Evolutionary conservation across 64 coral and sea anemone genomes (phyloP).

Genomic region (Trachythela sp.): DNA sequence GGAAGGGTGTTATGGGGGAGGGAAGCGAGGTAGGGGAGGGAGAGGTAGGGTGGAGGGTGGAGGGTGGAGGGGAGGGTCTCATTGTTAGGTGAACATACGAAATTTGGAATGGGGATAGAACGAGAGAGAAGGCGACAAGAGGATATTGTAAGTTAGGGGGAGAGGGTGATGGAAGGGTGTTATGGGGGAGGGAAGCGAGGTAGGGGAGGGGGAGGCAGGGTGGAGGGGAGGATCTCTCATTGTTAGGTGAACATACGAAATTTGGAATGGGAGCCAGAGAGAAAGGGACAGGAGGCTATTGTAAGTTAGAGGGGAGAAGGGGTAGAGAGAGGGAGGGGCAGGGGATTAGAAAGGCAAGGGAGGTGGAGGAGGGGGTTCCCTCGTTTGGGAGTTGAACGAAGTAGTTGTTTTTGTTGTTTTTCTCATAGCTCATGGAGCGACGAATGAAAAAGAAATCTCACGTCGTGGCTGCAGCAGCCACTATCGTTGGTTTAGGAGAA

Average conservation of each 20-base stretch:
- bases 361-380: too few species aligned
- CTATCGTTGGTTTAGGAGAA: conserved; percentile 80
- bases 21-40: too few species aligned
- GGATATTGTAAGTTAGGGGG: conserved; percentile 61
- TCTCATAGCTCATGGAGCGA: neutral
- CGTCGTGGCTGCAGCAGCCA: conserved; percentile 57
- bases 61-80: too few species aligned
- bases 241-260: conserved; percentile 79
- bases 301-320: conserved; percentile 31
- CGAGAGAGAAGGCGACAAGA: conserved; percentile 87
- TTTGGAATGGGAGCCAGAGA: conserved; percentile 85
- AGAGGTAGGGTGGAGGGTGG: too few species aligned
- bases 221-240: too few species aligned
- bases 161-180: neutral
- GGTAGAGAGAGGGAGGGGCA: too few species aligned
- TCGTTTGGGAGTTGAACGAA: neutral
- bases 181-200: too few species aligned
- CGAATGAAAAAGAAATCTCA: conserved; percentile 61
- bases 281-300: conserved; percentile 87
- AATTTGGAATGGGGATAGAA: conserved; percentile 85
- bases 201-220: too few species aligned
- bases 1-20: too few species aligned
- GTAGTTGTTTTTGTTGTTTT: neutral
- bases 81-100: conserved; percentile 75
- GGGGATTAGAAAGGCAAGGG: too few species aligned